Evolutionary conservation across 2,797 vertebrate genomes (phyloP), one percentile per base, ranked within the genome.

Genomic region (Loris lydekkerianus): DNA sequence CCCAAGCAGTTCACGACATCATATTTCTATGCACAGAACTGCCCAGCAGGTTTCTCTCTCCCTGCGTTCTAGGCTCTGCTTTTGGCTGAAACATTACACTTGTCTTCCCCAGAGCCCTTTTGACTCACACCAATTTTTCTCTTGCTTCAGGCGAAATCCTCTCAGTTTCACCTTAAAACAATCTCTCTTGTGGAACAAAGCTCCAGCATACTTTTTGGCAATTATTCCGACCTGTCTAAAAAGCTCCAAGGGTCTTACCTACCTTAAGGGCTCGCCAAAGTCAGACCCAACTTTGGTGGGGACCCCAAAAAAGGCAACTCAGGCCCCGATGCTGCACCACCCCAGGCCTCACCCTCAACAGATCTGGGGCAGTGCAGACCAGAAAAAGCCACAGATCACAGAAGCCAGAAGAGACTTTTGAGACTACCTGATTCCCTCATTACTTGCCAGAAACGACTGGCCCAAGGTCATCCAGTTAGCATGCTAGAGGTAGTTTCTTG

Each of bases 31-130:
- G 11, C 67, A 29, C 0, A 5, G 60, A 89, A 69, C 87, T 37
- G 60, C 3, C 9, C n/a, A 73, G 77, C n/a, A 91, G 80, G n/a
- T 73, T 65, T 73, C 77, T 89, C 29, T 61, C 34, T 2, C 14
- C 69, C 46, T 65, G 23, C 1, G 11, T 34, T 27, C 37, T 29
- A 81, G 72, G 81, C 77, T 91, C 87, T 23, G 7, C 77, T 94
- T 96, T 37, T 14, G 76, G 72, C 73, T 94, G 91, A 96, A 80
- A 95, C 9, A 2, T 89, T 75, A 75, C 13, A 93, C 70, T 82
- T 60, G 92, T 83, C 92, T 91, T 94, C 75, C 89, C 93, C 80
- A 84, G 94, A 94, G 76, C 56, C 84, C 85, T 89, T 88, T n/a
- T 83, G 87, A 93, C 67, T 73, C 53, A 70, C 37, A 73, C 53